phyloP scores from a whole-genome alignment of 2,888 invertebrate genomes.

The Ectemnius lituratus region DNA sequence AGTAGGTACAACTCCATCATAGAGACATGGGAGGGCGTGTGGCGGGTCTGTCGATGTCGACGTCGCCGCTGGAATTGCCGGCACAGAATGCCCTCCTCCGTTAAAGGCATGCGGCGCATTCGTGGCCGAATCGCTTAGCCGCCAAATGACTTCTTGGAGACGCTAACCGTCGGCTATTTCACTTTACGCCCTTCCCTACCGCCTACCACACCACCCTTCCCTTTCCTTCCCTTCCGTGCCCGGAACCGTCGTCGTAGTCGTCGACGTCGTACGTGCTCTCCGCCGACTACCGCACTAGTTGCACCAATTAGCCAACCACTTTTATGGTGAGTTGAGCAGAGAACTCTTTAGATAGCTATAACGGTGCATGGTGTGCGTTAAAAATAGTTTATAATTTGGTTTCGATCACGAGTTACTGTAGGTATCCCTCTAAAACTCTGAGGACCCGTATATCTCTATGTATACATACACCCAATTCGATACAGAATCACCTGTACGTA shows the following conservation, averaged over 20 bases:
- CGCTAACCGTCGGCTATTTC: constrained; percentile 50
- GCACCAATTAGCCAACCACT: not conserved
- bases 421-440: too few species aligned
- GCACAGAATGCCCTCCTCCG: constrained; percentile 43
- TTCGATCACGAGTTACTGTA: too few species aligned
- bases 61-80: not conserved
- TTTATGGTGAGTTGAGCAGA: too few species aligned
- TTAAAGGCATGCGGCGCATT: constrained; percentile 29
- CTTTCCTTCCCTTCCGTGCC: too few species aligned
- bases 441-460: too few species aligned
- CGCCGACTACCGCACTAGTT: not conserved
- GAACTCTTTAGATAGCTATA: too few species aligned
- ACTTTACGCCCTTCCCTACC: constrained; percentile 30
- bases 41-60: not conserved
- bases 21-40: constrained; percentile 27
- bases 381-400: too few species aligned
- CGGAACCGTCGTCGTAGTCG: not conserved
- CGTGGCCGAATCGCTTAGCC: constrained; percentile 45
- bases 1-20: constrained; percentile 53
- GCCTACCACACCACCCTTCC: too few species aligned
- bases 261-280: not conserved
- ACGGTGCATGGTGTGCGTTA: too few species aligned
- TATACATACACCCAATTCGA: too few species aligned
- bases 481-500: too few species aligned
- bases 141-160: constrained; percentile 46